Evolutionary conservation across 2,113 vertebrate species (phyloP).

Genomic region (Oreochromis spilurus): DNA sequence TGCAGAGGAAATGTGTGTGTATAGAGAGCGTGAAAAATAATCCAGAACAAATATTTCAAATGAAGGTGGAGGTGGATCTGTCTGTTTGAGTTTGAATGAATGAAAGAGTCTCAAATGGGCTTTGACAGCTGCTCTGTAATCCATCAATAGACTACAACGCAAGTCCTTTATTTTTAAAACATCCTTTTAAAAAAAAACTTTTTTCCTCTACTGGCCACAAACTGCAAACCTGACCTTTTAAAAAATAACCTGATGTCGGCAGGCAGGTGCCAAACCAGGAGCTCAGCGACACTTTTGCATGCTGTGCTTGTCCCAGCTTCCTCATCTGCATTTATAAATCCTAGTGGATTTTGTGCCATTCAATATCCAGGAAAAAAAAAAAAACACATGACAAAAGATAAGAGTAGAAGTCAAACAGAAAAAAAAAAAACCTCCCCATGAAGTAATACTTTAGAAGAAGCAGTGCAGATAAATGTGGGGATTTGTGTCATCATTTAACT

Average conservation of each 20-base stretch:
- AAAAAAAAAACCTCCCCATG: background rate
- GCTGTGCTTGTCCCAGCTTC: background rate
- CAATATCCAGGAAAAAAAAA: background rate
- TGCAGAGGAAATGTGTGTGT: background rate
- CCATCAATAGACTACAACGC: constrained; percentile 20
- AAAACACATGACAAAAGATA: background rate
- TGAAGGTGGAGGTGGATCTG: background rate
- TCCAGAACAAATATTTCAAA: constrained; percentile 15
- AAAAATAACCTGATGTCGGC: background rate
- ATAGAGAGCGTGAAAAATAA: constrained; percentile 8
- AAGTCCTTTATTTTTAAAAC: background rate
- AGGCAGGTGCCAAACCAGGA: background rate
- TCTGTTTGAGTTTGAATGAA: background rate
- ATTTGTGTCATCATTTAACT: constrained; percentile 20
- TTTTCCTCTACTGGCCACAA: background rate
- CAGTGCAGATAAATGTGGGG: background rate
- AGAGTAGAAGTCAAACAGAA: background rate
- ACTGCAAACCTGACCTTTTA: background rate
- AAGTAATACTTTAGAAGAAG: background rate
- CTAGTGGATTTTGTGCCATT: background rate
- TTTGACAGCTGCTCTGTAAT: background rate
- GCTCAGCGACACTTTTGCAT: background rate
- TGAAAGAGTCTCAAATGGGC: background rate
- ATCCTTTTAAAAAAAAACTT: background rate
- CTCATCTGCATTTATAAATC: constrained; percentile 34